phyloP scores from a whole-genome alignment of 2,113 vertebrate species.

The Labrus mixtus region DNA sequence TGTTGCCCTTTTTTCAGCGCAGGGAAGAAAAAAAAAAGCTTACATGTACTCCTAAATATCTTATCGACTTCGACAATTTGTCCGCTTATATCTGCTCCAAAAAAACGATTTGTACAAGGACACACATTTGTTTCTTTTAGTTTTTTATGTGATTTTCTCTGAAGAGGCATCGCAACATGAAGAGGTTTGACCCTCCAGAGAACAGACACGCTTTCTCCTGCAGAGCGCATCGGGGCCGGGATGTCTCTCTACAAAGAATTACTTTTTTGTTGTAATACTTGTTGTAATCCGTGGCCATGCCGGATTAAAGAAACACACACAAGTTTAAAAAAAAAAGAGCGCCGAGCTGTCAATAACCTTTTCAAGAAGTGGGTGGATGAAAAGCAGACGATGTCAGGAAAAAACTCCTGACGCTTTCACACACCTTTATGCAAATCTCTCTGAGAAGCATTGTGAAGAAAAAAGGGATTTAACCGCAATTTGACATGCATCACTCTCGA shows the following conservation, averaged over 20 bases:
- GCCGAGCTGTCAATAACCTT: slow-evolving; percentile 28
- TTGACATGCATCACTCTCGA: not conserved
- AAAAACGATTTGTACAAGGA: slow-evolving; percentile 2
- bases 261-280: slow-evolving; percentile 13
- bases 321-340: slow-evolving; percentile 13
- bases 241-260: slow-evolving; percentile 9
- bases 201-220: not conserved
- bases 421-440: not conserved
- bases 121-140: not conserved
- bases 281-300: slow-evolving; percentile 6
- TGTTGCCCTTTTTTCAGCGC: slow-evolving; percentile 17
- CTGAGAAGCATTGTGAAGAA: not conserved
- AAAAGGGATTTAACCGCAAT: slow-evolving; percentile 2
- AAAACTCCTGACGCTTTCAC: not conserved
- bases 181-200: slow-evolving; percentile 8
- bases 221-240: not conserved
- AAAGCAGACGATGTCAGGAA: not conserved
- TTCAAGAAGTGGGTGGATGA: not conserved
- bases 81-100: slow-evolving; percentile 1
- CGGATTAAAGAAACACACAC: not conserved
- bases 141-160: not conserved
- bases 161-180: not conserved
- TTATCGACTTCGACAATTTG: slow-evolving; percentile 2
- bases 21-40: not conserved
- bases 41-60: not conserved